Base-by-base conservation (phyloP, 2,797 vertebrate genomes). In the Hydrophis major region DNA sequence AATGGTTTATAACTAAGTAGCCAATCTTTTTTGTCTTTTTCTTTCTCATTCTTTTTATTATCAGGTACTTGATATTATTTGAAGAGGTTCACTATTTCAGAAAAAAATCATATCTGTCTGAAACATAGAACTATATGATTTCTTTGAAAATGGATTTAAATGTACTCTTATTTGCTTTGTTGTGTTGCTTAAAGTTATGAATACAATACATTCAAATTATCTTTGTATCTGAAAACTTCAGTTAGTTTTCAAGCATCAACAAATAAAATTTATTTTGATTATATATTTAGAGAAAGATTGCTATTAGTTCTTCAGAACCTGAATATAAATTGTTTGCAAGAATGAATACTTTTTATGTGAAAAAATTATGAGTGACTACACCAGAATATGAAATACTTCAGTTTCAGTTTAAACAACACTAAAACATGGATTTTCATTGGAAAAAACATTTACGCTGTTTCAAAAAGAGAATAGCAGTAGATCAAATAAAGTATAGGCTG, bases 221-320 rank as follows among this genome's bases (percentile, higher is more conserved):
- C 27, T 66, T 66, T 66, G 12, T 66, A 66, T 66, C 61, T 32
- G 74, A 92, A 92, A 63, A 50, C 50, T 18, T 74, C 37, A 13
- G 61, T 74, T 37, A 88, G 20, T 37, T 42, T 74, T 91, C 56
- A 88, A 88, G 86, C 60, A 47, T 37, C 88, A 91, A 88, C 56
- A 83, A 91, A 93, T 91, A 57, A 56, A 91, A 88, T 91, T 88
- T 22, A 78, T 83, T 92, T 89, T 90, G 86, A 86, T 92, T 37
- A 90, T 90, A 89, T 60, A 66, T 86, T 91, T 93, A 83, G 89
- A 42, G n/a, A 18, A 83, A 60, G 12, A 91, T 89, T 91, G 57
- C 32, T 32, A 93, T 83, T 63, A 83, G 88, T 83, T 66, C 47
- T 89, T 91, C 32, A 56, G 66, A 32, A 25, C 57, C 32, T 89